These are phyloP conservation scores for Gambelia wislizenii DNA, from an alignment of 2,797 vertebrate genomes.

Conservation along the genomic window DNA sequence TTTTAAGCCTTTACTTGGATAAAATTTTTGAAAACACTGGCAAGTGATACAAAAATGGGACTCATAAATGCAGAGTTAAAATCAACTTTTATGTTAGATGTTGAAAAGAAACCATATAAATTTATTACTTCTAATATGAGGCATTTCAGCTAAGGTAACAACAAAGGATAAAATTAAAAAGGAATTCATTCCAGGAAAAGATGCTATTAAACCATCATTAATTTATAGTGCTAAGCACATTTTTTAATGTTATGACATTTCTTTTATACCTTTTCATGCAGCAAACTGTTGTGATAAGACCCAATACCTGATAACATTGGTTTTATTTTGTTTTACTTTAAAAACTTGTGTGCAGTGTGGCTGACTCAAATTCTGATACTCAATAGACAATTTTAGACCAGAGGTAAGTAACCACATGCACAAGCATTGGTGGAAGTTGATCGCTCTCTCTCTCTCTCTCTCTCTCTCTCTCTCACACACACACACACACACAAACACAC, in stretches of 20 bases:
- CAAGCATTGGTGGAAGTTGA: too few relatives aligned
- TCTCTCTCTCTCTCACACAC: too few relatives aligned
- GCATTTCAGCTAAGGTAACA: constrained; percentile 22
- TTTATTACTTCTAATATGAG: constrained; percentile 26
- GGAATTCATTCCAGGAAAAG: constrained; percentile 4
- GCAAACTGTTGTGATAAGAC: not conserved
- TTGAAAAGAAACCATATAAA: constrained; percentile 22
- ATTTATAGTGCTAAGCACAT: not conserved
- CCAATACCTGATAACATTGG: too few relatives aligned
- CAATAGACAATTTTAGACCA: not conserved
- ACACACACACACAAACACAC: not conserved
- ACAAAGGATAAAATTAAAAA: constrained; percentile 33
- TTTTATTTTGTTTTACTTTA: not conserved
- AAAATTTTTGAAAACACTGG: not conserved
- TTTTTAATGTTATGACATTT: constrained; percentile 8
- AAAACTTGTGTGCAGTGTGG: not conserved
- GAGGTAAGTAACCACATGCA: not conserved
- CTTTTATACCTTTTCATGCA: not conserved
- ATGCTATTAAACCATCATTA: constrained; percentile 9
- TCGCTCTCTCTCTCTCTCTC: too few relatives aligned
- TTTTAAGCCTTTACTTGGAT: not conserved
- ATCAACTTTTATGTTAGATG: constrained; percentile 19
- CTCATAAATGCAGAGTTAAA: constrained; percentile 23
- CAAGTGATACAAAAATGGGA: constrained; percentile 5
- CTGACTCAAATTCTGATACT: not conserved